These are phyloP conservation scores for Lithobates pipiens DNA, from an alignment of 2,797 vertebrate genomes.

Conservation along the genomic window DNA sequence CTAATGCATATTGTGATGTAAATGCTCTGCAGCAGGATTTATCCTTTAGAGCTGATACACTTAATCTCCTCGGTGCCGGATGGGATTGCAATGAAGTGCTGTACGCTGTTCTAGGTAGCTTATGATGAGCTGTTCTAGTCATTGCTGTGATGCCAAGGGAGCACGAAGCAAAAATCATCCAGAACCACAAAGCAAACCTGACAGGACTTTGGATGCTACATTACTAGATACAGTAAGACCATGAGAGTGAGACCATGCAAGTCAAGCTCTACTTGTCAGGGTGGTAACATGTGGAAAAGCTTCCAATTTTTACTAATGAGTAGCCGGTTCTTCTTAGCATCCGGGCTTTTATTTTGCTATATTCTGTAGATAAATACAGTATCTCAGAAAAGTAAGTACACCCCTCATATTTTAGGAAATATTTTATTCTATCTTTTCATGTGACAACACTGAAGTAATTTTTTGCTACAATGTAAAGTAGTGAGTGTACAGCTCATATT, in stretches of 20 bases:
- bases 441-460: too few relatives aligned
- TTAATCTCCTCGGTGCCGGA: slow-evolving; percentile 37
- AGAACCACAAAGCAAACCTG: neutral
- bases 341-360: too few relatives aligned
- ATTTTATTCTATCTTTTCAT: too few relatives aligned
- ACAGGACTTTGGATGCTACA: neutral
- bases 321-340: too few relatives aligned
- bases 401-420: too few relatives aligned
- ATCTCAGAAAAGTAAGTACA: too few relatives aligned
- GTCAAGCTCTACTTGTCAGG: neutral
- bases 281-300: too few relatives aligned
- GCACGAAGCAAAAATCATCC: neutral
- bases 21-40: neutral
- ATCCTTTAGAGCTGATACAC: slow-evolving; percentile 15
- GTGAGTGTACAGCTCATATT: too few relatives aligned
- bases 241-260: neutral
- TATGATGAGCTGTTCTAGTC: slow-evolving; percentile 29
- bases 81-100: slow-evolving; percentile 35
- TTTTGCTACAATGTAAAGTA: too few relatives aligned
- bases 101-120: slow-evolving; percentile 13
- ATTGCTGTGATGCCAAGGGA: neutral
- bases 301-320: too few relatives aligned
- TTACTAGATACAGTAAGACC: neutral
- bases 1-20: neutral
- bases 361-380: too few relatives aligned